phyloP scores from a whole-genome alignment of 2,888 invertebrate species.

The Heliconius sara region DNA sequence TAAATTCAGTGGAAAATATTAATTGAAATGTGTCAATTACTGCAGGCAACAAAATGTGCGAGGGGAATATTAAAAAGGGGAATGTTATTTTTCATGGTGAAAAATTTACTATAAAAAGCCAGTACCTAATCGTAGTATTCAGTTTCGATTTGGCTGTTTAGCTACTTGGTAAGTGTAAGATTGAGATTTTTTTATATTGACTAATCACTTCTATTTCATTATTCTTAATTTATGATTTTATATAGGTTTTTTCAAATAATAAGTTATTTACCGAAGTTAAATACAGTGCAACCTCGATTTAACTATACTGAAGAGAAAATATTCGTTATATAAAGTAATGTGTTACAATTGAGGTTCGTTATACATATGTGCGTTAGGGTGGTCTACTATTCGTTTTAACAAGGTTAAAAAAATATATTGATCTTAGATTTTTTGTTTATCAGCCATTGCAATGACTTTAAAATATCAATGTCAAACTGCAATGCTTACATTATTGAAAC shows the following conservation, averaged over 20 bases:
- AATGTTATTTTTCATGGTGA: constrained; percentile 64
- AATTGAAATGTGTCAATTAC: constrained; percentile 81
- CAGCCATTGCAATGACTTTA: no score
- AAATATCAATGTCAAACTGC: no score
- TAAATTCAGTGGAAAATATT: constrained; percentile 62
- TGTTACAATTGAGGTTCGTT: no score
- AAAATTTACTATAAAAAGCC: constrained; percentile 64
- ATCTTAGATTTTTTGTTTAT: no score
- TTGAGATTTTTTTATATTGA: not conserved
- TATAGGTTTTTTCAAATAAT: not conserved
- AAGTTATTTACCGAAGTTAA: no score
- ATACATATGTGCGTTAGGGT: no score
- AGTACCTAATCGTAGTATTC: constrained; percentile 50
- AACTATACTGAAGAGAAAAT: no score
- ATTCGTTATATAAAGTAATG: no score
- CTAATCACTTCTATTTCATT: not conserved
- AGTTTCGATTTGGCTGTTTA: constrained; percentile 54
- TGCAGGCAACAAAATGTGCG: constrained; percentile 60
- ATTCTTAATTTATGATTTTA: not conserved
- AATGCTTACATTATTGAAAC: no score
- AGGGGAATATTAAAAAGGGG: constrained; percentile 82
- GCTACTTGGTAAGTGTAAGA: constrained; percentile 40
- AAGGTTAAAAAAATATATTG: no score
- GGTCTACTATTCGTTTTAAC: no score
- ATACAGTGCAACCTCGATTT: no score